Evolutionary conservation across 1,140 invertebrate genomes (phyloP).

Genomic region (Littorina saxatilis): DNA sequence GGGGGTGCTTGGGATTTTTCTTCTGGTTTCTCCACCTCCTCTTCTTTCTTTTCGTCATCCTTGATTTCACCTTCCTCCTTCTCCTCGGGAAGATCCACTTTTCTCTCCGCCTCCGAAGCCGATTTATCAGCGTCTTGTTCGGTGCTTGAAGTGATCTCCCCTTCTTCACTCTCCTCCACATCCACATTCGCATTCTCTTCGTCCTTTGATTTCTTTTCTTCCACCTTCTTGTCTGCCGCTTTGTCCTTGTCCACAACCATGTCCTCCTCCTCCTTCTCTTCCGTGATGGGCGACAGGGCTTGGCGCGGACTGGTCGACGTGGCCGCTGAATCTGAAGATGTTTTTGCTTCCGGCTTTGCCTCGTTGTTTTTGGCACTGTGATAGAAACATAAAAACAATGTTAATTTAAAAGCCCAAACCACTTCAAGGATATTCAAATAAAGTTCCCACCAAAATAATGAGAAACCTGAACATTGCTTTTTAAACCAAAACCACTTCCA

Average conservation of each 20-base stretch:
- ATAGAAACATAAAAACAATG: too few relatives aligned
- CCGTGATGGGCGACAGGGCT: conserved; percentile 40
- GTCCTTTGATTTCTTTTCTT: conserved; percentile 47
- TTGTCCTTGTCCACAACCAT: conserved; percentile 33
- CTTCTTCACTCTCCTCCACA: conserved; percentile 44
- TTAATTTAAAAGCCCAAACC: too few relatives aligned
- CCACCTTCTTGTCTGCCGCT: conserved; percentile 35
- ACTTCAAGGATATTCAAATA: too few relatives aligned
- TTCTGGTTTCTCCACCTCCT: conserved; percentile 21
- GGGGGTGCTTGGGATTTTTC: background rate
- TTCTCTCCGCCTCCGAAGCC: background rate
- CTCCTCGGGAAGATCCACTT: background rate
- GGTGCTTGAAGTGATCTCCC: conserved; percentile 31
- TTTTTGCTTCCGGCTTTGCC: too few relatives aligned
- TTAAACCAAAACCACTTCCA: too few relatives aligned
- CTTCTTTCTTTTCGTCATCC: conserved; percentile 23
- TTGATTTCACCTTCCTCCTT: conserved; percentile 25
- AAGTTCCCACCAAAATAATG: too few relatives aligned
- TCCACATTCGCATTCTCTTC: conserved; percentile 51
- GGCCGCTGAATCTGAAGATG: background rate
- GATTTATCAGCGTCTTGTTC: conserved; percentile 49
- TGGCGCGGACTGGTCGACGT: background rate
- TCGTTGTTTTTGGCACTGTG: background rate
- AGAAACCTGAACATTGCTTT: too few relatives aligned
- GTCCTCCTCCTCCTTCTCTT: conserved; percentile 33